Evolutionary conservation across 2,888 invertebrate species (phyloP), one percentile per base, ranked within the genome.

Genomic region (Lomographa bimaculata): DNA sequence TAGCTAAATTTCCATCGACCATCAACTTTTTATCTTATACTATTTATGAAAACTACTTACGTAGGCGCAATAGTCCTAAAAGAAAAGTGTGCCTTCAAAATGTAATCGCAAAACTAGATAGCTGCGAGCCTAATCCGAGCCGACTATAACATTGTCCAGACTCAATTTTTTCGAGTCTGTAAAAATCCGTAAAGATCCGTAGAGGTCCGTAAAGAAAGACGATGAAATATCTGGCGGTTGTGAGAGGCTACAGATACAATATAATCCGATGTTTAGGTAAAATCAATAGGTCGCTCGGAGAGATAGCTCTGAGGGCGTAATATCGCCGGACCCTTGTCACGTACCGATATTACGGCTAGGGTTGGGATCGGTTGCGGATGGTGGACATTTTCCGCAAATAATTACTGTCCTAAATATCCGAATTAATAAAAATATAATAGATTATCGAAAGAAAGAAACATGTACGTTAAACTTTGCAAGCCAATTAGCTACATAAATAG

Each of bases 241-340:
- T 41, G 41, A 43, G 45, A 45, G 42, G 43, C 38, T 39, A 35
- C 35, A 43, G 43, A 36, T 42, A 53, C 53, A 50, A 48, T 53
- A 49, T 55, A 50, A 55, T 48, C 50, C 51, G 27, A 49, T 51
- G 49, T 59, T 63, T 55, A 57, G 55, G 50, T 59, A 46, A 53
- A 60, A 60, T 70, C 72, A 69, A 70, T 71, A 71, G 70, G 66
- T 62, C 64, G 63, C 59, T 28, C 55, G 54, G 59, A 51, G 51
- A 63, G 65, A 68, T 64, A 63, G 55, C 58, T 50, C 43, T 38
- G 43, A 41, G 28, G 20, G 33, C 34, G 54, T 61, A 72, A 71
- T 69, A 71, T 65, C 54, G 55, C 54, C 57, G 57, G 67, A 75
- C 74, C 75, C 74, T 62, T 68, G 76, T 76, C 74, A 66, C 58